Evolutionary conservation across 2,888 invertebrate genomes (phyloP), one percentile per base, ranked within the genome.

Genomic region (Tipula vernalis): DNA sequence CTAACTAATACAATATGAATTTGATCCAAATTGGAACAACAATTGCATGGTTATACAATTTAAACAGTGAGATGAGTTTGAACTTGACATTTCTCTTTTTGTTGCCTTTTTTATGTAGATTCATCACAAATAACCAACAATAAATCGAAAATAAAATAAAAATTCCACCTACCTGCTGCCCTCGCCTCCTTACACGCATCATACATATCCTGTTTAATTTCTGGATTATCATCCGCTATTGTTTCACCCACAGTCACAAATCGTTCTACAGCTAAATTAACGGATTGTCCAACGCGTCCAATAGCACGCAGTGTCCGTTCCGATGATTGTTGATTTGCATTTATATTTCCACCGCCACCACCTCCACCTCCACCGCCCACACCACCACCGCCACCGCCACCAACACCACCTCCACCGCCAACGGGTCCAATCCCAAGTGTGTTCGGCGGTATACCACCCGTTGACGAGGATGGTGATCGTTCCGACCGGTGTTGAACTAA

Each of bases 221-320:
- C 99, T 42, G 96, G 96, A 93, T 99, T 98, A 93, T 99, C 98
- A 92, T 98, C 98, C 86, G 98, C 99, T 91, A 99, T 99, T 89
- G 98, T 97, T 92, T 99, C 99, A 83, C 99, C 99, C 88, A 99
- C 99, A 83, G 98, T 97, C 89, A 99, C 98, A 93, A 99, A 99
- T 89, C 99, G 94, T 91, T 99, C 99, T 87, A 99, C 98, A 86
- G 99, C 99, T 90, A 98, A 94, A 92, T 98, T 98, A 88, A 99
- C 98, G 85, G 98, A 97, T 90, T 98, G 98, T 47, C 99, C 99
- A 87, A 99, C 98, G 88, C 98, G 94, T 88, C 97, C 96, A 90
- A 98, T 95, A 36, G 96, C 95, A 88, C 95, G 93, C 87, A 95
- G 92, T 87, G 94, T 94, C 88, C 93, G 91, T 88, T 95, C 95